A percentile compares a stretch with the other conserved stretches of the same genome.
These are phyloP conservation scores for Antedon mediterranea DNA, from an alignment of 53 echinoderm and acorn worm genomes.

Conservation along the genomic window DNA sequence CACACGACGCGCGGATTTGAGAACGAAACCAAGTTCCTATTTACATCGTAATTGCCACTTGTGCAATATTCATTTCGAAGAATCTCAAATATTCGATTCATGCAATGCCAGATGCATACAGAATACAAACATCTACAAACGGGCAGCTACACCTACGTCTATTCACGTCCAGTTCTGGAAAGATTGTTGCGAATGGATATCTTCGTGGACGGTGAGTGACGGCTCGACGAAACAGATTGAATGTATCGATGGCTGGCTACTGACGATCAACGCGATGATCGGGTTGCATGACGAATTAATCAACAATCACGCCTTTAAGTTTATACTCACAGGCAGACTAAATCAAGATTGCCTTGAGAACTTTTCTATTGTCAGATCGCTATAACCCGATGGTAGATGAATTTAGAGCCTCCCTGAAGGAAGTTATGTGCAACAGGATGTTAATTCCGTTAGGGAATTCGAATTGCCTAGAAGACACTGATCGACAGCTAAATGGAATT, in stretches of 20 bases:
- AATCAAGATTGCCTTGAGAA: slow-evolving; percentile 19
- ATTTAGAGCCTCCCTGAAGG: slow-evolving; percentile 10
- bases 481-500: too few relatives aligned
- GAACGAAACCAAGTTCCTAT: too few relatives aligned
- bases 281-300: not conserved
- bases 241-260: slow-evolving; percentile 11
- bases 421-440: slow-evolving; percentile 14
- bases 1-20: too few relatives aligned
- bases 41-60: too few relatives aligned
- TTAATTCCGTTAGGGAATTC: too few relatives aligned
- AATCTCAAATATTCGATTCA: too few relatives aligned
- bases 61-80: too few relatives aligned
- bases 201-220: slow-evolving; percentile 3
- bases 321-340: slow-evolving; percentile 1
- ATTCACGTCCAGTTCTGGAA: slow-evolving; percentile 18
- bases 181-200: slow-evolving; percentile 7
- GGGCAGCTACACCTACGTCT: slow-evolving; percentile 13
- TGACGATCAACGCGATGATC: not conserved
- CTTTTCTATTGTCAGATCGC: slow-evolving; percentile 4
- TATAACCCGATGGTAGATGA: slow-evolving; percentile 13
- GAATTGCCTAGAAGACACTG: too few relatives aligned
- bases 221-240: slow-evolving; percentile 1
- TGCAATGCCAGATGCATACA: slow-evolving; percentile 22
- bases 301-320: not conserved
- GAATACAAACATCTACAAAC: slow-evolving; percentile 3